phyloP scores from a whole-genome alignment of 2,888 invertebrate species.

The Malthinus seriepunctatus region DNA sequence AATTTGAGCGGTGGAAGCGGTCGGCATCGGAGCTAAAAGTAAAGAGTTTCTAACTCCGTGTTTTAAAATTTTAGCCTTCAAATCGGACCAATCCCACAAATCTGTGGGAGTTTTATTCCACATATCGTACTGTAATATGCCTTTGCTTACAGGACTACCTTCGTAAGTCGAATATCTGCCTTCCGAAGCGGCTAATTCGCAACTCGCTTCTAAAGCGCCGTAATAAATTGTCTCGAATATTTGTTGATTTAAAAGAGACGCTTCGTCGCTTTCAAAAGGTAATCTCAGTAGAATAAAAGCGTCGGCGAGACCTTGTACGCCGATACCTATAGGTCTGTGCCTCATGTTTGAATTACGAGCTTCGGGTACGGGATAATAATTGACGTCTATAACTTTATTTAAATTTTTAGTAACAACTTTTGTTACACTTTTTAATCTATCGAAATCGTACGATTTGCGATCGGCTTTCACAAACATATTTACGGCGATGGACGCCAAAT shows the following conservation, averaged over 20 bases:
- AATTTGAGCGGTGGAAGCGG: slow-evolving; percentile 98
- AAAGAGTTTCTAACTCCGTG: slow-evolving; percentile 90
- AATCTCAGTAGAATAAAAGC: slow-evolving; percentile 91
- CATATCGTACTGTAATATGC: slow-evolving; percentile 97
- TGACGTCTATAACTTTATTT: slow-evolving; percentile 96
- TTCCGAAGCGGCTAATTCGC: slow-evolving; percentile 82
- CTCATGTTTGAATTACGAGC: slow-evolving; percentile 85
- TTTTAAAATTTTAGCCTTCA: slow-evolving; percentile 84
- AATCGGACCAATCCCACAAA: slow-evolving; percentile 84
- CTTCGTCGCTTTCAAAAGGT: slow-evolving; percentile 90
- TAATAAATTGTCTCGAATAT: slow-evolving; percentile 99
- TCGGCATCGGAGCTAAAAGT: slow-evolving; percentile 96
- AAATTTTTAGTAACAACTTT: slow-evolving; percentile 89
- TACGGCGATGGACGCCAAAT: slow-evolving; percentile 95
- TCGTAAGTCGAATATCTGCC: slow-evolving; percentile 91
- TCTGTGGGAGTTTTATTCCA: slow-evolving; percentile 88
- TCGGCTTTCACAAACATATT: slow-evolving; percentile 86
- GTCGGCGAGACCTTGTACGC: slow-evolving; percentile 97
- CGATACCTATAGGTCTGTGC: slow-evolving; percentile 87
- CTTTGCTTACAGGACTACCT: slow-evolving; percentile 93
- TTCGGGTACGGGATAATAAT: slow-evolving; percentile 93
- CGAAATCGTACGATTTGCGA: slow-evolving; percentile 83
- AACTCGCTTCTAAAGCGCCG: slow-evolving; percentile 95
- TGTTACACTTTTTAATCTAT: slow-evolving; percentile 81
- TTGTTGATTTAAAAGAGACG: slow-evolving; percentile 84